Evolutionary conservation across 2,113 vertebrate genomes (phyloP).

Genomic region (Mesocricetus auratus): DNA sequence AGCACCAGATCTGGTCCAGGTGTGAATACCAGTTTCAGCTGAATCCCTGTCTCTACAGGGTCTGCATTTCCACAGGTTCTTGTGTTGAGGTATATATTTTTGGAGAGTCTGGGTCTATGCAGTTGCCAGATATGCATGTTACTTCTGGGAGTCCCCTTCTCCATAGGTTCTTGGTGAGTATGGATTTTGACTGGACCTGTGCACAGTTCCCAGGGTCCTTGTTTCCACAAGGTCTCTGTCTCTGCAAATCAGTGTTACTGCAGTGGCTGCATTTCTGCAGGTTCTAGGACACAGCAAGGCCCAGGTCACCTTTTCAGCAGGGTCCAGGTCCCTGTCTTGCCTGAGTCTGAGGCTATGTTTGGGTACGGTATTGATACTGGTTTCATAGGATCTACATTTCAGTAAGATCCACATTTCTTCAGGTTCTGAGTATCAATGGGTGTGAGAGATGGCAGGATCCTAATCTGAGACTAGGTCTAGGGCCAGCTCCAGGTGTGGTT

Average conservation of each 20-base stretch:
- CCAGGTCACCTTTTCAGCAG: not conserved
- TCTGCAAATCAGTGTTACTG: not conserved
- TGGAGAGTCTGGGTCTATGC: not conserved
- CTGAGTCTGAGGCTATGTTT: not conserved
- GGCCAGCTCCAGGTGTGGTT: not conserved
- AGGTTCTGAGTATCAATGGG: not conserved
- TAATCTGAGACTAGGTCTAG: not conserved
- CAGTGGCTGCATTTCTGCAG: not conserved
- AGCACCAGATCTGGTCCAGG: not conserved
- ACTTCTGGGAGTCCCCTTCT: not conserved
- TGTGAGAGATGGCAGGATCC: not conserved
- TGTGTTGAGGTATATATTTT: not conserved
- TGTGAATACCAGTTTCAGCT: not conserved
- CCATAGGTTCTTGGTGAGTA: not conserved
- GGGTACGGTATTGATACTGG: not conserved
- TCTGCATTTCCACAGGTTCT: not conserved
- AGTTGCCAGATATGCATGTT: not conserved
- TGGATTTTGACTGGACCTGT: not conserved
- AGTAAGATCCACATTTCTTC: not conserved
- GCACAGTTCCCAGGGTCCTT: not conserved
- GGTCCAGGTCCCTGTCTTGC: not conserved
- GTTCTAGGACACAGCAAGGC: not conserved
- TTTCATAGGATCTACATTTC: not conserved
- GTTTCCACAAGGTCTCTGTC: not conserved
- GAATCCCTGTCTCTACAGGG: not conserved